Evolutionary conservation across 2,113 vertebrate genomes (phyloP).

Genomic region (Octodon degus): DNA sequence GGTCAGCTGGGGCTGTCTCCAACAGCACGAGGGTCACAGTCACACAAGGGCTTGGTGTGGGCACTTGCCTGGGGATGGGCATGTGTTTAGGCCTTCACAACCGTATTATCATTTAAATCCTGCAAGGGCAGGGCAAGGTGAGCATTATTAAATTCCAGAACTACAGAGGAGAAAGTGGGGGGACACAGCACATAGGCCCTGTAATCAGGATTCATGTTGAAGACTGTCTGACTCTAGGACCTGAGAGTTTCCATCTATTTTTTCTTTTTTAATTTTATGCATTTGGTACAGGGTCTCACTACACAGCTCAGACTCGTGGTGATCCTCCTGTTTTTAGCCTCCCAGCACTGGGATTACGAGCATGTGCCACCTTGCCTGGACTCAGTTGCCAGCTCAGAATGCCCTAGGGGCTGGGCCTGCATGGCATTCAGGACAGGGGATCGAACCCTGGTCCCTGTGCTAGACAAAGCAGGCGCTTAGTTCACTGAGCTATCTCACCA

Average conservation of each 20-base stretch:
- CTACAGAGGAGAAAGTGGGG: not conserved
- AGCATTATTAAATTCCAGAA: not conserved
- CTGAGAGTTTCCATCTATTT: not conserved
- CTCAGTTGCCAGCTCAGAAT: no score
- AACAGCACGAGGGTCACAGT: not conserved
- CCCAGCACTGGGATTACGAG: no score
- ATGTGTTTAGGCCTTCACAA: not conserved
- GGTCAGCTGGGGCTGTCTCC: constrained; percentile 7
- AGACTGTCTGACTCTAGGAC: not conserved
- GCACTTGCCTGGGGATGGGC: not conserved
- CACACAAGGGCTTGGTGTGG: not conserved
- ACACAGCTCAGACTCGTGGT: no score
- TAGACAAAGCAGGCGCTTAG: no score
- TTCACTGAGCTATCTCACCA: no score
- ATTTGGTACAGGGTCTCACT: no score
- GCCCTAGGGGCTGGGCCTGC: no score
- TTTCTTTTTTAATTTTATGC: not conserved
- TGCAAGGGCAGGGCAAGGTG: not conserved
- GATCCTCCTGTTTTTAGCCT: no score
- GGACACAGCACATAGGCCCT: not conserved
- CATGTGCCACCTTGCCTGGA: no score
- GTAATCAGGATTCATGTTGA: not conserved
- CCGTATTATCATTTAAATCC: not conserved
- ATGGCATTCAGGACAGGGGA: no score
- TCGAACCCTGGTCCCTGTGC: no score